Base-by-base conservation (phyloP, 37 sponge, comb jelly and placozoan species). In the Corticium candelabrum region DNA sequence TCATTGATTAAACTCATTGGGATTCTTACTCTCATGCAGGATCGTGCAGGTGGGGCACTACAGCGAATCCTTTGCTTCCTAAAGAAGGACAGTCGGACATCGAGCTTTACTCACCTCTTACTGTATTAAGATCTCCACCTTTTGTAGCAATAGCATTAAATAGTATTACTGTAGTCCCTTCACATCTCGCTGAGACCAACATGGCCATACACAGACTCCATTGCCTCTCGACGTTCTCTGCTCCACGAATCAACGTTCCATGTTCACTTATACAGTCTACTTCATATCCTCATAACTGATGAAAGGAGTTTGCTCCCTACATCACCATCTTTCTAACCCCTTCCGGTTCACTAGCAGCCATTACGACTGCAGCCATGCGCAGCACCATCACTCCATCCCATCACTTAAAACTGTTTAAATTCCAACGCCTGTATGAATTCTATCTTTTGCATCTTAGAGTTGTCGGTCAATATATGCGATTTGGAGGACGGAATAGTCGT, bases 321-420 rank as follows among this genome's bases (percentile, higher is more conserved):
- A 84, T 29, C 1, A 87, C 83, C 40, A 90, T 37, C 41, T 74
- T 87, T n/a, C 39, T n/a, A 7, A 90, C 85, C 4, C 85, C 83
- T 67, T 43, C 80, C 15, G 0, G 21, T 50, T 50, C 15, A 50
- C 15, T 27, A 3, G 85, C 79, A 3, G 88, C 85, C 35, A 85
- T 40, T 2, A 84, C 36, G 1, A 87, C 33, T 1, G 82, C 88
- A 21, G 85, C 33, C 15, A 81, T 74, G 3, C 85, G n/a, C n/a
- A n/a, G n/a, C 91, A 3, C 91, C 91, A 67, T 90, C 88, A 62
- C 91, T 87, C 91, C 91, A 90, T 4, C 91, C 91, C 67, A 90
- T 37, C 1, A 90, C 74, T 0, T 82, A 87, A 77, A 84, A 87
- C 62, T 40, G 56, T 29, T 73, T 4, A 41, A 84, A 76, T 0